These are phyloP conservation scores for Polydesmus complanatus DNA, from an alignment of 2,888 invertebrate species.

Conservation along the genomic window DNA sequence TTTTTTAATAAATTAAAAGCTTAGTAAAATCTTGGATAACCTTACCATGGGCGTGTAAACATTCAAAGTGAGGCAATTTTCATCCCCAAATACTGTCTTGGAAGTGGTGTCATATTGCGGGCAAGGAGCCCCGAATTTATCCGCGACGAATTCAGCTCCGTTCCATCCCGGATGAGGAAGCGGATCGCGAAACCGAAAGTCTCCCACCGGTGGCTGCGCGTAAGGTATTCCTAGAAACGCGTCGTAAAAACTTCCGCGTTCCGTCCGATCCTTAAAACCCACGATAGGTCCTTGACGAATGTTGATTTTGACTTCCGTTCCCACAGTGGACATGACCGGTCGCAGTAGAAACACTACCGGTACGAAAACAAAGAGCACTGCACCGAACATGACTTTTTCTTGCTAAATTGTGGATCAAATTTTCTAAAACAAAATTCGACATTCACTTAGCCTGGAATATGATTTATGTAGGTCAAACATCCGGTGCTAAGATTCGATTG, in stretches of 20 bases:
- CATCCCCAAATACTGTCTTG: conserved; percentile 15
- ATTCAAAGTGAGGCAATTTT: conserved; percentile 20
- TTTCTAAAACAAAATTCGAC: too few species aligned
- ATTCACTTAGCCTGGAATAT: too few species aligned
- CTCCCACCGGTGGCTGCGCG: conserved; percentile 78
- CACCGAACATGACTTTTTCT: too few species aligned
- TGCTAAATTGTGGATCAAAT: background rate
- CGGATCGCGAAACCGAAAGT: conserved; percentile 56
- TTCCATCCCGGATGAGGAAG: background rate
- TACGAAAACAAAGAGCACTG: too few species aligned
- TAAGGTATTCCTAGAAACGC: conserved; percentile 83
- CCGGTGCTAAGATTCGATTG: background rate
- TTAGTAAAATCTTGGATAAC: background rate
- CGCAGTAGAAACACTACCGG: too few species aligned
- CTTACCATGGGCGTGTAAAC: conserved; percentile 18
- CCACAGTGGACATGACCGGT: background rate
- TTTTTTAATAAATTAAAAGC: background rate
- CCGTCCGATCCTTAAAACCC: background rate
- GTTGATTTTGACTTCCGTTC: background rate
- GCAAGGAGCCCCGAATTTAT: conserved; percentile 8
- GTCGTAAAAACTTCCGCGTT: conserved; percentile 36
- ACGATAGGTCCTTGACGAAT: background rate
- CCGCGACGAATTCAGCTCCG: background rate
- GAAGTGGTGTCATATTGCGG: conserved; percentile 11
- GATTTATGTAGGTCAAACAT: background rate